A percentile compares a stretch with the other conserved stretches of the same genome.
phyloP scores from a whole-genome alignment of 2,888 invertebrate species.

The Caenorhabditis macrosperma region DNA sequence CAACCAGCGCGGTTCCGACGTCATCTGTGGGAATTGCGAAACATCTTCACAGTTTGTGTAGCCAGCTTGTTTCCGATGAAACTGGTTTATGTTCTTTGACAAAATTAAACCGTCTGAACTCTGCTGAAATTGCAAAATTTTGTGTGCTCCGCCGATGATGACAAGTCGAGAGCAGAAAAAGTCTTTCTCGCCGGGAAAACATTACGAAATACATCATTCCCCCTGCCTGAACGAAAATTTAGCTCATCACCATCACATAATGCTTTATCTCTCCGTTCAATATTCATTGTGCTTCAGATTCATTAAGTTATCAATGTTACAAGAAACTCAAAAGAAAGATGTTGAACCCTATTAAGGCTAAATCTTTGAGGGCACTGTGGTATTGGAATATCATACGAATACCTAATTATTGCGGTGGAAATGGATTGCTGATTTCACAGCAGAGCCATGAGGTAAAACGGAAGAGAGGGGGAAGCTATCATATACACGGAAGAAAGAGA shows the following conservation, averaged over 20 bases:
- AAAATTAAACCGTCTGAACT: no score
- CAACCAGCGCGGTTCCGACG: background rate
- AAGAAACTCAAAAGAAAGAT: no score
- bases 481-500: background rate
- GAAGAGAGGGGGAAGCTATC: background rate
- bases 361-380: background rate
- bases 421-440: background rate
- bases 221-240: background rate
- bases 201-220: background rate
- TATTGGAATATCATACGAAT: background rate
- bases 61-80: no score
- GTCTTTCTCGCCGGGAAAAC: background rate
- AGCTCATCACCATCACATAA: background rate
- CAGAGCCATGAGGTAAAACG: background rate
- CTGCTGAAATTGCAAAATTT: no score
- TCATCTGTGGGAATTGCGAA: background rate
- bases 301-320: no score
- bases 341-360: background rate
- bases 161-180: background rate
- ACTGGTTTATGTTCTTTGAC: no score
- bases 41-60: no score
- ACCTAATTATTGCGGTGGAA: slow-evolving; percentile 1
- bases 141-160: no score
- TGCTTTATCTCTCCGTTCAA: background rate
- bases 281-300: background rate